phyloP scores from a whole-genome alignment of 2,888 invertebrate species.

The Macropis europaea region DNA sequence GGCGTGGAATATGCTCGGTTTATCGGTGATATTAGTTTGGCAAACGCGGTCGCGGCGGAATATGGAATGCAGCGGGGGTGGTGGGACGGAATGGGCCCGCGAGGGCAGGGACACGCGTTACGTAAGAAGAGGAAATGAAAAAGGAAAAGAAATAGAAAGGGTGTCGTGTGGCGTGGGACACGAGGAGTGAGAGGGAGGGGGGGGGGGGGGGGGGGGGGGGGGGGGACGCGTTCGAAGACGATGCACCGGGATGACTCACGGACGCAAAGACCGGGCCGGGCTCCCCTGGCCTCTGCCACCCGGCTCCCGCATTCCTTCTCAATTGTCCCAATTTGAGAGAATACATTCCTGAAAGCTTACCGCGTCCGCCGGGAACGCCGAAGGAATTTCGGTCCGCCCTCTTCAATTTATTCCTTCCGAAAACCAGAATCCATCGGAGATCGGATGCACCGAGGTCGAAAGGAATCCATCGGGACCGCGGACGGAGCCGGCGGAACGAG shows the following conservation, averaged over 20 bases:
- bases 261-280: background rate
- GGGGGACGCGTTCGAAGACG: background rate
- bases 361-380: constrained; percentile 24
- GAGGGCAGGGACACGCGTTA: constrained; percentile 24
- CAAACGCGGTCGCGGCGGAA: background rate
- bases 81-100: constrained; percentile 33
- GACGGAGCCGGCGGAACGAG: no score
- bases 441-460: no score
- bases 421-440: background rate
- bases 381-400: constrained; percentile 19
- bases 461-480: background rate
- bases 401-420: background rate
- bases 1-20: no score
- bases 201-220: background rate
- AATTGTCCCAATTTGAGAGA: constrained; percentile 70
- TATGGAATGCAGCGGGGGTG: background rate
- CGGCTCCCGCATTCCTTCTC: constrained; percentile 70
- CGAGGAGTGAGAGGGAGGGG: background rate
- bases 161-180: background rate
- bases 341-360: constrained; percentile 63
- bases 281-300: constrained; percentile 42
- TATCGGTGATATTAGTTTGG: no score
- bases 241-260: constrained; percentile 49
- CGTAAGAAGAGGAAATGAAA: constrained; percentile 40
- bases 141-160: constrained; percentile 19